phyloP scores from a whole-genome alignment of 2,113 vertebrate genomes.

The Oncorhynchus masou region DNA sequence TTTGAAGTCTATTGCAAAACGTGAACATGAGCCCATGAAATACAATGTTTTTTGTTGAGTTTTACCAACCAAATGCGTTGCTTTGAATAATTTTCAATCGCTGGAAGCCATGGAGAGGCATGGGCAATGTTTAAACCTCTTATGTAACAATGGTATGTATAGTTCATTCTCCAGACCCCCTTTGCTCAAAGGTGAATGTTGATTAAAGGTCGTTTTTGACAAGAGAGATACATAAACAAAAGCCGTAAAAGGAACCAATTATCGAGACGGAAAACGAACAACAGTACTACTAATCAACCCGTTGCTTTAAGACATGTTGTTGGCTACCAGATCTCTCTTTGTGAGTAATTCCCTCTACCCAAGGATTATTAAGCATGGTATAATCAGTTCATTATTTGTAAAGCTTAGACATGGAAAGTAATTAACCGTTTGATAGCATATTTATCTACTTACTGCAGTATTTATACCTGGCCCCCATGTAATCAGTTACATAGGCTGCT shows the following conservation, averaged over 20 bases:
- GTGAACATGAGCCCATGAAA: too few relatives aligned
- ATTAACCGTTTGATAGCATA: conserved; percentile 59
- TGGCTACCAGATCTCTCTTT: conserved; percentile 16
- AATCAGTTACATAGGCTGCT: conserved; percentile 17
- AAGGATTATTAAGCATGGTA: conserved; percentile 20
- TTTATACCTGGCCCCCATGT: conserved; percentile 43
- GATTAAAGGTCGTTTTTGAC: conserved; percentile 30
- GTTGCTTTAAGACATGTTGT: conserved; percentile 31
- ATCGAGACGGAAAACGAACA: conserved; percentile 16
- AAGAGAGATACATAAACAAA: not conserved
- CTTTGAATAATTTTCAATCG: too few relatives aligned
- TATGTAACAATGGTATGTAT: conserved; percentile 1
- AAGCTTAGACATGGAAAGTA: conserved; percentile 45
- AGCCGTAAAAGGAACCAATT: conserved; percentile 21
- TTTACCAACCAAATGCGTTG: too few relatives aligned
- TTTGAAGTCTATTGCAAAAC: too few relatives aligned
- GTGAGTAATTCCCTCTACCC: conserved; percentile 37
- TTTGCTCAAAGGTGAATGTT: conserved; percentile 2
- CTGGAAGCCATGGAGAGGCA: not conserved
- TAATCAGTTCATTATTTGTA: conserved; percentile 55
- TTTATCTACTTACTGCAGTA: conserved; percentile 55
- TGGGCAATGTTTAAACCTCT: conserved; percentile 5
- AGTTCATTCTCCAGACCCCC: conserved; percentile 1
- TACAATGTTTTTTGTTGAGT: too few relatives aligned
- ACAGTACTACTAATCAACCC: conserved; percentile 28